phyloP scores from a whole-genome alignment of 2,113 vertebrate species.

The Columba janthina region DNA sequence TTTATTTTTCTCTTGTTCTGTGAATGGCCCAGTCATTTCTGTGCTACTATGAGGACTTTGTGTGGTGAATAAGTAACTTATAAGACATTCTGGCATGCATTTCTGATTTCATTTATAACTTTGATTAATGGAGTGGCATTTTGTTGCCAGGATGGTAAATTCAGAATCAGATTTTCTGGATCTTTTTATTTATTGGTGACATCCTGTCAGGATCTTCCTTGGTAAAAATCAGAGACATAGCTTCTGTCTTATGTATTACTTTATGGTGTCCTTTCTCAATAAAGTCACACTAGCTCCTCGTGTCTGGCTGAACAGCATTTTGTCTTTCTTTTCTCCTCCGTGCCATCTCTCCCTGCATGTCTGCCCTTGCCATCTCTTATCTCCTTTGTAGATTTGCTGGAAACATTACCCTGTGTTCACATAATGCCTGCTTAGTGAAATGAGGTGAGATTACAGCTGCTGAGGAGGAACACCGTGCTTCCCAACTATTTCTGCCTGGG shows the following conservation, averaged over 20 bases:
- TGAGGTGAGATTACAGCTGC: neutral
- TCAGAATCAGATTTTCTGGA: neutral
- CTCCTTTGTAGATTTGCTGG: neutral
- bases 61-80: neutral
- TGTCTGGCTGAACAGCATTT: neutral
- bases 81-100: neutral
- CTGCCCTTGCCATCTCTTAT: neutral
- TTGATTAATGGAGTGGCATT: neutral
- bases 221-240: neutral
- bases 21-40: constrained; percentile 3
- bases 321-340: neutral
- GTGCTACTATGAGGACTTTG: neutral
- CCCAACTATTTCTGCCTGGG: neutral
- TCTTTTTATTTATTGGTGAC: neutral
- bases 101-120: constrained; percentile 23
- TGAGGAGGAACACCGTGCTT: neutral
- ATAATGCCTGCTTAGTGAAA: neutral
- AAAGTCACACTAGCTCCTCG: neutral
- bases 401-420: neutral
- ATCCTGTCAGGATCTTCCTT: neutral
- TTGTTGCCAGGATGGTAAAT: neutral
- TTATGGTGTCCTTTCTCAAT: neutral
- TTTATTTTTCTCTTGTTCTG: constrained; percentile 19
- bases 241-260: neutral
- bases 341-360: neutral